Percentiles rank a stretch among this genome's conserved stretches.
Conservation (phyloP, 2,888 invertebrate genomes). For the Bimastos eiseni region DNA sequence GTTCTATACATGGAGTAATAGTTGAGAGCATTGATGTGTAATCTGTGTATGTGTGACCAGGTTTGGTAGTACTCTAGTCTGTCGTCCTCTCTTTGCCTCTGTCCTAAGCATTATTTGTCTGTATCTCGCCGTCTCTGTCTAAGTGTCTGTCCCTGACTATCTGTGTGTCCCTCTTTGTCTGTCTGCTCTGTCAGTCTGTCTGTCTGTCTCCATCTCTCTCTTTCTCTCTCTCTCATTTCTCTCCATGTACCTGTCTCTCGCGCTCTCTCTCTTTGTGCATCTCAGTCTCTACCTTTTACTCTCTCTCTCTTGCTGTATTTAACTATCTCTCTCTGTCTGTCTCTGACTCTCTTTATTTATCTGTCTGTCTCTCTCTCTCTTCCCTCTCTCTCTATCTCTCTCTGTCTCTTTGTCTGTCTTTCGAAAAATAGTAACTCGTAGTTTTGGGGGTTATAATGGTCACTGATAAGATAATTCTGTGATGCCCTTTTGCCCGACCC, state of each 20-base stretch:
- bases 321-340: background rate
- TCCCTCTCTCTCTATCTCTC: background rate
- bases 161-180: too few species aligned
- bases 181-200: background rate
- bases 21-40: too few species aligned
- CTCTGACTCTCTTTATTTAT: background rate
- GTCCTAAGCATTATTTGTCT: too few species aligned
- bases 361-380: background rate
- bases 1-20: too few species aligned
- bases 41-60: too few species aligned
- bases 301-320: background rate
- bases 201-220: background rate
- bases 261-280: too few species aligned
- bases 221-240: background rate
- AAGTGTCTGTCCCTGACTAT: too few species aligned
- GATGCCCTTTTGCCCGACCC: background rate
- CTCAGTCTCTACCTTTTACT: too few species aligned
- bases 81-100: too few species aligned
- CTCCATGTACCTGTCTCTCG: too few species aligned
- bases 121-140: too few species aligned
- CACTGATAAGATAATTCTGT: background rate
- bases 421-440: background rate
- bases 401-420: background rate
- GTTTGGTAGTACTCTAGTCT: too few species aligned
- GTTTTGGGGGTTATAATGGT: background rate